Conservation (phyloP, 2,888 invertebrate species). For the Cryptocephalus moraei region DNA sequence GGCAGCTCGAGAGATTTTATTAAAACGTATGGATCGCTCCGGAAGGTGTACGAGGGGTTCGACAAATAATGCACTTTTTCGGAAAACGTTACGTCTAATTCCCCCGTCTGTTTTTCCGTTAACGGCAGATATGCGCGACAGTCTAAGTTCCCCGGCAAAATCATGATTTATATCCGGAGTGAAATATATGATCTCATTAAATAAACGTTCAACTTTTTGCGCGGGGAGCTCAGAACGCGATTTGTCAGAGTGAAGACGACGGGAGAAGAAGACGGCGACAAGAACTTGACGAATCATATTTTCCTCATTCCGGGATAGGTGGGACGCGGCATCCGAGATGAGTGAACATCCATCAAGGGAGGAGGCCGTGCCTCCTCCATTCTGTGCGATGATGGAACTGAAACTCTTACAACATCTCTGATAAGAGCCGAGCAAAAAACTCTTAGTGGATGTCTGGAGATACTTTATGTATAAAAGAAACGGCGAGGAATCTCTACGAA, state of each 20-base stretch:
- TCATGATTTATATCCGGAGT: constrained; percentile 13
- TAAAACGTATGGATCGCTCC: no score
- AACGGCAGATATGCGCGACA: no score
- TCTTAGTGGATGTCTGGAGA: constrained; percentile 17
- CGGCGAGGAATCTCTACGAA: constrained; percentile 37
- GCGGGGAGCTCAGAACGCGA: constrained; percentile 3
- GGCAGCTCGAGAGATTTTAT: background rate
- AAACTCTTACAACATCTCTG: constrained; percentile 38
- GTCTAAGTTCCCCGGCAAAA: constrained; percentile 7
- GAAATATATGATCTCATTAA: constrained; percentile 17
- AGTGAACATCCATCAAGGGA: constrained; percentile 32
- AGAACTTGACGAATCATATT: background rate
- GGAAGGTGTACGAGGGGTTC: no score
- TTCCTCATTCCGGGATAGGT: background rate
- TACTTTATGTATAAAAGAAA: constrained; percentile 35
- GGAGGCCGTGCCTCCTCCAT: constrained; percentile 18
- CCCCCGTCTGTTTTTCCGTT: constrained; percentile 1
- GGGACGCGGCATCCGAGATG: constrained; percentile 13
- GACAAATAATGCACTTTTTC: no score
- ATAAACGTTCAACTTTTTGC: constrained; percentile 20
- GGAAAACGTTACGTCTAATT: constrained; percentile 4
- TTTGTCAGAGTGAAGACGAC: constrained; percentile 16
- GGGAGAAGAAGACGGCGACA: constrained; percentile 3
- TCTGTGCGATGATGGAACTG: constrained; percentile 37
- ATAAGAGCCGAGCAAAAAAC: constrained; percentile 35